Evolutionary conservation across 2,797 vertebrate species (phyloP).

Genomic region (Buphagus erythrorhynchus): DNA sequence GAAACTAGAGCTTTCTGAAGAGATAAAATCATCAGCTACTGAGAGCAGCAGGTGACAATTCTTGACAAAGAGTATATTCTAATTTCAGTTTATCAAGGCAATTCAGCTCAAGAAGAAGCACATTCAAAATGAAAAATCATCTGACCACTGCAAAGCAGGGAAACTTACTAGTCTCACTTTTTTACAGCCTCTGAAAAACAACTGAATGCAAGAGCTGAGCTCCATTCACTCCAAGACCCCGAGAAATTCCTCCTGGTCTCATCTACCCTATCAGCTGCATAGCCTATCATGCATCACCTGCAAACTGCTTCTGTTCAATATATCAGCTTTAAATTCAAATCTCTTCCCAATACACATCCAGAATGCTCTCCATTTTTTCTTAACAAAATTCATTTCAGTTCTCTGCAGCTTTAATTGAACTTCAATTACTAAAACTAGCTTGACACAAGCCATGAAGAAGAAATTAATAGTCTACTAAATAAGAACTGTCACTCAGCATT

Average conservation of each 20-base stretch:
- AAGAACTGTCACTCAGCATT: conserved; percentile 66
- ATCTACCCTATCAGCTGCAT: background rate
- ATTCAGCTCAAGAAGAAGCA: background rate
- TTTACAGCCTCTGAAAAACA: background rate
- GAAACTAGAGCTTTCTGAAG: background rate
- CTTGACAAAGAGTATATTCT: background rate
- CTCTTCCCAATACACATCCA: background rate
- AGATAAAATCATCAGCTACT: background rate
- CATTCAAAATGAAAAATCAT: background rate
- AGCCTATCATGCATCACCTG: background rate
- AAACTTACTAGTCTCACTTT: background rate
- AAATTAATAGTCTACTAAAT: conserved; percentile 62
- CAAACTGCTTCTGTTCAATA: background rate
- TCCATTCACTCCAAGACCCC: background rate
- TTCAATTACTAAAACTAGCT: conserved; percentile 59
- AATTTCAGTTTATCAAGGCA: background rate
- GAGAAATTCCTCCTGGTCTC: background rate
- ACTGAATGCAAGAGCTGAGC: background rate
- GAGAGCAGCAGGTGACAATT: background rate
- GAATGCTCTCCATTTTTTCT: background rate
- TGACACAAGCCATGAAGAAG: conserved; percentile 49
- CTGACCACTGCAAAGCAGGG: background rate
- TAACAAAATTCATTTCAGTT: conserved; percentile 32
- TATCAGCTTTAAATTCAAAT: background rate
- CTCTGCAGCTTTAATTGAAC: conserved; percentile 46